Conservation (phyloP, 2,888 invertebrate genomes). For the Tipula vernalis region DNA sequence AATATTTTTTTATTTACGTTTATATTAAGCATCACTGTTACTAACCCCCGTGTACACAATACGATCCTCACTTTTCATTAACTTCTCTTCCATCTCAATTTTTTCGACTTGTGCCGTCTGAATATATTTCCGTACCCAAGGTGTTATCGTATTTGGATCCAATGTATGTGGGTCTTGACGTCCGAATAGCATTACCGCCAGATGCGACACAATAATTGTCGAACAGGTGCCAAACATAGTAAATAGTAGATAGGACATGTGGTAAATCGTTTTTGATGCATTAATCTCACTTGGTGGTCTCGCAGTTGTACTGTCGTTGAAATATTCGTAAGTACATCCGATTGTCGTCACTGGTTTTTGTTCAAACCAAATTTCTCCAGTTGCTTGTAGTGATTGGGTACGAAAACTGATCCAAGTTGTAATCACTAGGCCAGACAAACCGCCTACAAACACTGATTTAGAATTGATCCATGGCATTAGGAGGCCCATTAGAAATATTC, state of each 20-base stretch:
- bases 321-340: slow-evolving; percentile 34
- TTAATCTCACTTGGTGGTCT: too few species aligned
- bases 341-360: slow-evolving; percentile 41
- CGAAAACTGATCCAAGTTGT: slow-evolving; percentile 55
- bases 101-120: neutral
- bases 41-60: neutral
- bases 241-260: neutral
- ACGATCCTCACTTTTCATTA: neutral
- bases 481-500: slow-evolving; percentile 56
- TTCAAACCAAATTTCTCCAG: slow-evolving; percentile 43
- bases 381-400: slow-evolving; percentile 42
- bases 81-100: neutral
- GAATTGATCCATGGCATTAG: slow-evolving; percentile 50
- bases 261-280: neutral
- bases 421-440: slow-evolving; percentile 46
- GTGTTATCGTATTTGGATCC: neutral
- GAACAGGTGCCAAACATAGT: neutral
- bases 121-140: neutral
- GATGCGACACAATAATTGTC: neutral
- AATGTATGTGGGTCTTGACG: neutral
- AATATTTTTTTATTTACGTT: neutral
- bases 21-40: neutral
- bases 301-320: neutral
- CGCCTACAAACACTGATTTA: slow-evolving; percentile 55
- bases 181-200: neutral